phyloP scores from a whole-genome alignment of 2,797 vertebrate genomes.

The Heteromormyrus szaboi region DNA sequence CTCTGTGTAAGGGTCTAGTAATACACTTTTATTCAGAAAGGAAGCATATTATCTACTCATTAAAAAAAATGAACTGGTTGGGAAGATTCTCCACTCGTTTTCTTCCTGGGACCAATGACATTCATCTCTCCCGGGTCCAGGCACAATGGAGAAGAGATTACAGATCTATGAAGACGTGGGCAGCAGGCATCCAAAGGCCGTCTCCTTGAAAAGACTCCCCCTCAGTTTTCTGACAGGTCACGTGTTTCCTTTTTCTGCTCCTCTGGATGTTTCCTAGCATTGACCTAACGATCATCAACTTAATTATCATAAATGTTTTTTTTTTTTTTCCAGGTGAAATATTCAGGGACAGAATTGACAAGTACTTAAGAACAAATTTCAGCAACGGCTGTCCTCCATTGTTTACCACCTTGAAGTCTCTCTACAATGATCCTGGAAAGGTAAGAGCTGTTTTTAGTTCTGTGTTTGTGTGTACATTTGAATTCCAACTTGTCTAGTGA shows the following conservation, averaged over 20 bases:
- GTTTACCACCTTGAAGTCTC: conserved; percentile 90
- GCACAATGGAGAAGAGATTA: conserved; percentile 76
- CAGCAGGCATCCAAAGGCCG: conserved; percentile 88
- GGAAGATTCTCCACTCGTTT: not conserved
- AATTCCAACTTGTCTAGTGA: not conserved
- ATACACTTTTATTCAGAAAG: not conserved
- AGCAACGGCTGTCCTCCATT: conserved; percentile 97
- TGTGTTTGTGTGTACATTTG: not conserved
- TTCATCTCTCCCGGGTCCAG: conserved; percentile 47
- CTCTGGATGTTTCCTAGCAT: not conserved
- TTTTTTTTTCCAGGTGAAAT: conserved; percentile 70
- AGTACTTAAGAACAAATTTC: conserved; percentile 96
- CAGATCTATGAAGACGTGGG: conserved; percentile 95
- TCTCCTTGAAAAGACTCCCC: conserved; percentile 87
- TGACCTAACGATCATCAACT: conserved; percentile 2
- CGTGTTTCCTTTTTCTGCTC: not conserved
- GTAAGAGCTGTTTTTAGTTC: conserved; percentile 51
- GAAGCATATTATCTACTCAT: not conserved
- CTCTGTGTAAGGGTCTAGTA: not conserved
- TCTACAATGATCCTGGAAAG: conserved; percentile 94
- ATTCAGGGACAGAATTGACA: conserved; percentile 90
- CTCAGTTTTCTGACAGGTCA: conserved; percentile 89
- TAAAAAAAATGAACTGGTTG: not conserved
- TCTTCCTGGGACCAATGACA: not conserved
- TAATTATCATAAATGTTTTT: conserved; percentile 20